These are phyloP conservation scores for Triplophysa siluroides DNA, from an alignment of 2,113 vertebrate genomes.

Conservation along the genomic window DNA sequence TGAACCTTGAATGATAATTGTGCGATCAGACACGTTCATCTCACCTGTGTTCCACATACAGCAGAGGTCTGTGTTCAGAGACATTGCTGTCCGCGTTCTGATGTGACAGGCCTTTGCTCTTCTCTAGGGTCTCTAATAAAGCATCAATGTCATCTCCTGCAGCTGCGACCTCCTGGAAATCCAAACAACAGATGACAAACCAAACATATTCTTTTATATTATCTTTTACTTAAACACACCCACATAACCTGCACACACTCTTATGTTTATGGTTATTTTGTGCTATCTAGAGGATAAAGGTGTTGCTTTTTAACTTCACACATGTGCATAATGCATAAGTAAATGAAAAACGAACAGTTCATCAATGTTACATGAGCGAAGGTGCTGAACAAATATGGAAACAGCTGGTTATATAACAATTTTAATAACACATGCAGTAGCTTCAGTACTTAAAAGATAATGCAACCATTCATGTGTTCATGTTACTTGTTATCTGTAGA, in stretches of 20 bases:
- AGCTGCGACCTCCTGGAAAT: constrained; percentile 64
- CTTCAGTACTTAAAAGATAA: no score
- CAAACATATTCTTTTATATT: no score
- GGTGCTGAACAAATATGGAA: background rate
- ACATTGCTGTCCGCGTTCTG: constrained; percentile 67
- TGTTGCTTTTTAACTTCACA: no score
- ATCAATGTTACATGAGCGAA: background rate
- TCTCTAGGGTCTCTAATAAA: constrained; percentile 83
- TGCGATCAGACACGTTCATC: background rate
- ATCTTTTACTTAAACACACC: no score
- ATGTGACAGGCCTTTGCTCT: constrained; percentile 67
- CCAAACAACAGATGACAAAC: background rate
- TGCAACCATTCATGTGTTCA: no score
- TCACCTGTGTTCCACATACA: constrained; percentile 94
- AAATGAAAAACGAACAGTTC: background rate
- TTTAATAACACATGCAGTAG: no score
- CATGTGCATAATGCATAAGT: no score
- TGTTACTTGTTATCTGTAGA: no score
- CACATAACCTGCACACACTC: no score
- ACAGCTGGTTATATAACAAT: no score
- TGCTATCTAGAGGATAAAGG: no score
- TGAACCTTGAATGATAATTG: background rate
- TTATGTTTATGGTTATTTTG: no score
- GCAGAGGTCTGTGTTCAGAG: constrained; percentile 73
- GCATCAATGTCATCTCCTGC: constrained; percentile 83